These are phyloP conservation scores for Sweltsa coloradensis DNA, from an alignment of 1,140 invertebrate species.

Conservation along the genomic window DNA sequence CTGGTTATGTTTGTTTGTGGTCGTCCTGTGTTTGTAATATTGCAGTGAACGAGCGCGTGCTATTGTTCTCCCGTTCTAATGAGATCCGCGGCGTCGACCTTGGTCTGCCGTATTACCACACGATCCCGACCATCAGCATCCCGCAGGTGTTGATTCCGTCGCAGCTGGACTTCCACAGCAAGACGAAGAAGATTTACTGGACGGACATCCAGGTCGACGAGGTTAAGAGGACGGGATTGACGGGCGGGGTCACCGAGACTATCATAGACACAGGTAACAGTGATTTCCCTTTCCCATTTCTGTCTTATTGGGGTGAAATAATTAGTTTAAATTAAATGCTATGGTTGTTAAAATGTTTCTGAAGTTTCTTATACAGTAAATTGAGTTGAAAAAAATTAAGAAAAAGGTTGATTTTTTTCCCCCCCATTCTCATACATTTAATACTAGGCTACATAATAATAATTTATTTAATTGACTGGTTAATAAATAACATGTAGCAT, in stretches of 20 bases:
- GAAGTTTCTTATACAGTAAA: no score
- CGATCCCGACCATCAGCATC: constrained; percentile 61
- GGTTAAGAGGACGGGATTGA: constrained; percentile 54
- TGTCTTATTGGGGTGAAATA: no score
- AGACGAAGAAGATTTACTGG: constrained; percentile 61
- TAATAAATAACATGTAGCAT: no score
- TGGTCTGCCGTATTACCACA: constrained; percentile 55
- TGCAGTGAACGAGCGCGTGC: constrained; percentile 58
- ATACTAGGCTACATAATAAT: no score
- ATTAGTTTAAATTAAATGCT: no score
- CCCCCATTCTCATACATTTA: no score
- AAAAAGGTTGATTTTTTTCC: no score
- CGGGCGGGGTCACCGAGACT: constrained; percentile 48
- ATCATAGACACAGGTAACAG: constrained; percentile 55
- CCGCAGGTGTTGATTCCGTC: constrained; percentile 48
- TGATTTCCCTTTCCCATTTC: not conserved
- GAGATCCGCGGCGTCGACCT: constrained; percentile 77
- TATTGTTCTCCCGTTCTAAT: constrained; percentile 57
- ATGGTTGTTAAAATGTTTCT: no score
- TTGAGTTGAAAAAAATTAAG: no score
- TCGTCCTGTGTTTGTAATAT: constrained; percentile 16
- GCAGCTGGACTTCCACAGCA: constrained; percentile 54
- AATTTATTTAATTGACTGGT: no score
- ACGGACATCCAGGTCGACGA: constrained; percentile 60
- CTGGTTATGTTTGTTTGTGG: constrained; percentile 12